Evolutionary conservation across 2,797 vertebrate genomes (phyloP), one percentile per base, ranked within the genome.

Genomic region (Rousettus madagascariensis): DNA sequence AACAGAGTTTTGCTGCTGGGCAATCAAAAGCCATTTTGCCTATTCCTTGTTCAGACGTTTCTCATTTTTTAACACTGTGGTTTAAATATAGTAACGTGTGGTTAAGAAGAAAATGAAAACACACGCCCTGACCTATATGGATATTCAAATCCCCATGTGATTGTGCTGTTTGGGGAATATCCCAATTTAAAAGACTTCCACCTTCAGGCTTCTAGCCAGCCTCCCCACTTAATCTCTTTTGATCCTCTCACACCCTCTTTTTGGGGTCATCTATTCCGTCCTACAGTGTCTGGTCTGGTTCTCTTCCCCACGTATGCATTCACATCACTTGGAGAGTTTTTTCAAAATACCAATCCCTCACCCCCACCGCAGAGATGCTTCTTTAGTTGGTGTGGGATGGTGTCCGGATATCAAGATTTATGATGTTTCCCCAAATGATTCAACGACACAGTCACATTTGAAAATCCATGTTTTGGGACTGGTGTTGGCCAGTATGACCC

Each of bases 1-100:
- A 98, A 98, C 97, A 98, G 97, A 96, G 96, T 98, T 98, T 98
- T 97, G 90, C 96, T 98, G 90, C 66, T 65, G 97, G 98, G 96
- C 97, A 98, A 97, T 98, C 98, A 96, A 97, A 97, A 97, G 93
- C 97, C 97, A 97, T 96, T 94, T 43, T 8, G 97, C 97, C 97
- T 97, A 78, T 86, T 97, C 95, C 96, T 96, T 86, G 96, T 97
- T 97, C 91, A 97, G 87, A 95, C 33, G 0, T 96, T 97, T 95
- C 85, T 96, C 94, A 96, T 96, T 93, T 96, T 96, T 69, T 89
- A 95, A 77, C 91, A 95, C 80, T 79, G 80, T 89, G 53, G 85
- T 80, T 92, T 94, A 95, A 97, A 95, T 91, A 82, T 69, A 94
- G 78, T 86, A 94, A 94, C 72, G 61, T 83, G 82, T 92, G 86